phyloP scores from a whole-genome alignment of 2,797 vertebrate genomes.

The Pterois miles region DNA sequence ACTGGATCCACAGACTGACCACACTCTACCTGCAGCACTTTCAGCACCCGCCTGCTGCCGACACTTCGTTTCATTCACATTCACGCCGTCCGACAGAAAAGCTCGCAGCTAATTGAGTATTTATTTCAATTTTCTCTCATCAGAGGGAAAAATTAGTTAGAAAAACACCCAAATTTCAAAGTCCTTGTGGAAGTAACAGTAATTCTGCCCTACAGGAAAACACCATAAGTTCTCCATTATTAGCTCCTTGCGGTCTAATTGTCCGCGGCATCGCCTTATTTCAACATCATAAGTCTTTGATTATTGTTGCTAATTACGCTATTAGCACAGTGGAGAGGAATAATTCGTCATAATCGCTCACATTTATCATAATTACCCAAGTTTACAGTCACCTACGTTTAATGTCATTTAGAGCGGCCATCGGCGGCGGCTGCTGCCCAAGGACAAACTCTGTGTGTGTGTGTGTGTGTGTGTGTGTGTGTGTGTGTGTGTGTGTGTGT shows the following conservation, averaged over 20 bases:
- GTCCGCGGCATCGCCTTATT: slow-evolving; percentile 68
- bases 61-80: slow-evolving; percentile 1
- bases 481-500: slow-evolving; percentile 13
- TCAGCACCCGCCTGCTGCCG: neutral
- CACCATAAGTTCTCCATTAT: slow-evolving; percentile 64
- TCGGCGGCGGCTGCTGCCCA: slow-evolving; percentile 43
- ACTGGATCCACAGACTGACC: too few relatives aligned
- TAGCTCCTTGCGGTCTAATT: slow-evolving; percentile 62
- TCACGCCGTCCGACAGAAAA: slow-evolving; percentile 4
- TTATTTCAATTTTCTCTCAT: slow-evolving; percentile 60
- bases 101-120: slow-evolving; percentile 29
- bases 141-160: slow-evolving; percentile 34
- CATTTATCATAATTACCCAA: slow-evolving; percentile 77
- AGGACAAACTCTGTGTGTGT: slow-evolving; percentile 46
- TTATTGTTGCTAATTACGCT: slow-evolving; percentile 77
- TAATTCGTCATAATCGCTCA: slow-evolving; percentile 70
- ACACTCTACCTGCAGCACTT: neutral
- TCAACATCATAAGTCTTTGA: slow-evolving; percentile 75
- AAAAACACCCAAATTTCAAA: slow-evolving; percentile 38
- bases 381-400: slow-evolving; percentile 75
- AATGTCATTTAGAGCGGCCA: slow-evolving; percentile 57
- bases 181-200: slow-evolving; percentile 35
- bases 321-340: slow-evolving; percentile 71
- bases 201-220: slow-evolving; percentile 46
- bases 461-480: slow-evolving; percentile 1